Evolutionary conservation across 2,888 invertebrate genomes (phyloP).

Genomic region (Enchytraeus crypticus): DNA sequence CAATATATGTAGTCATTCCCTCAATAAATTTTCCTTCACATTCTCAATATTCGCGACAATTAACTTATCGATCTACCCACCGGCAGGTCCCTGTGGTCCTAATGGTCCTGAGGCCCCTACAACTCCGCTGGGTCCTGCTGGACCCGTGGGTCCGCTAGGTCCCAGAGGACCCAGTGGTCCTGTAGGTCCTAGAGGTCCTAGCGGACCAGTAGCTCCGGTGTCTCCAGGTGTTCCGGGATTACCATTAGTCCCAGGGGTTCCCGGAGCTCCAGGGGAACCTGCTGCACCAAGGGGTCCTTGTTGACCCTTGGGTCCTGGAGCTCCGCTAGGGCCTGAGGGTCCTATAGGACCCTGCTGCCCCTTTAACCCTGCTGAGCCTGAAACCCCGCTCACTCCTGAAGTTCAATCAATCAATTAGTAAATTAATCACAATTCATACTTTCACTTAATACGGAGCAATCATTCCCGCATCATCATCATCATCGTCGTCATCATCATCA

Average conservation of each 20-base stretch:
- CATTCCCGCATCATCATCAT: too few relatives aligned
- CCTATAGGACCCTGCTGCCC: neutral
- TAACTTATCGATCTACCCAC: too few relatives aligned
- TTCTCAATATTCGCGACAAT: too few relatives aligned
- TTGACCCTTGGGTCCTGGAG: slow-evolving; percentile 1
- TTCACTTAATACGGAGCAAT: too few relatives aligned
- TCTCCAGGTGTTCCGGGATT: neutral
- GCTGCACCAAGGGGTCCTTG: slow-evolving; percentile 29
- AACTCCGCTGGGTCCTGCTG: neutral
- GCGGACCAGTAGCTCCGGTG: neutral
- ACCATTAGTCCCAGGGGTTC: neutral
- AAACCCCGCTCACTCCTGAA: neutral
- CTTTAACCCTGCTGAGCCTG: neutral
- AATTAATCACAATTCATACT: too few relatives aligned
- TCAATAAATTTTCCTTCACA: too few relatives aligned
- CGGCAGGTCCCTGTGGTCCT: too few relatives aligned
- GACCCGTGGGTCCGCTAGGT: slow-evolving; percentile 1
- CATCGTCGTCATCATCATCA: too few relatives aligned
- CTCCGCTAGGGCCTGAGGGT: neutral
- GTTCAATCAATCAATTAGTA: too few relatives aligned
- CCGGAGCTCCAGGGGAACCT: slow-evolving; percentile 9
- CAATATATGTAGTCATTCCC: too few relatives aligned
- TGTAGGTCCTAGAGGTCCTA: neutral
- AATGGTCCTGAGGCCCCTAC: too few relatives aligned
- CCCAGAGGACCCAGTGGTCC: slow-evolving; percentile 3